Evolutionary conservation across 2,113 vertebrate species (phyloP), one percentile per base, ranked within the genome.

Genomic region (Diadophis punctatus): DNA sequence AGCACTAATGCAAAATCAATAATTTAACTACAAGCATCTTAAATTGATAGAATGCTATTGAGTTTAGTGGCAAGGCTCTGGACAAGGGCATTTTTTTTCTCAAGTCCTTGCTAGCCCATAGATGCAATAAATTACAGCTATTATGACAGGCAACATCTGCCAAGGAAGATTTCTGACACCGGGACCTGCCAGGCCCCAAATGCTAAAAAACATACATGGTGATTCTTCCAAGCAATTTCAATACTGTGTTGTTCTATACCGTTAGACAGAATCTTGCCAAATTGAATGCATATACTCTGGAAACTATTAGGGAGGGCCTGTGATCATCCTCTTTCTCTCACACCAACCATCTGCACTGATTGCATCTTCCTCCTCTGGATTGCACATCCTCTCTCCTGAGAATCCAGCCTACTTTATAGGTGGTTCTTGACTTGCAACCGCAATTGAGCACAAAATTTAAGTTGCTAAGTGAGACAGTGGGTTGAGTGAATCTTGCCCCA

Each of bases 41-140:
- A 86, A 58, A 86, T 84, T 91, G 52, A 43, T 3, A 52, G 49
- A 22, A 43, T 0, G 23, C 86, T 53, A 39, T 14, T 27, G 30
- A 86, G 43, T 84, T 58, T 30, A 23, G 51, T 53, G 53, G 60
- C 49, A 52, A 30, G 49, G 20, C n/a, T 92, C 34, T 55, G 51
- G 60, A 63, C 0, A 0, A 63, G 52, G 68, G 16, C n/a, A 1
- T 0, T 27, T 60, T 51, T 55, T 9, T 51, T 16, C 34, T 51
- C 12, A 0, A 0, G 48, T 0, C 0, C 9, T 16, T 85, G 49
- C 23, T 90, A 55, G 53, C 34, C 46, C 10, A 27, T 90, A 63
- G 18, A 18, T 86, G 80, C 30, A n/a, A 56, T 58, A 58, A 58
- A 91, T 86, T 30, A 22, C 14, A n/a, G 80, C 53, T 53, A 16